Base-by-base conservation (phyloP, 2,113 vertebrate genomes). In the Kryptolebias marmoratus region DNA sequence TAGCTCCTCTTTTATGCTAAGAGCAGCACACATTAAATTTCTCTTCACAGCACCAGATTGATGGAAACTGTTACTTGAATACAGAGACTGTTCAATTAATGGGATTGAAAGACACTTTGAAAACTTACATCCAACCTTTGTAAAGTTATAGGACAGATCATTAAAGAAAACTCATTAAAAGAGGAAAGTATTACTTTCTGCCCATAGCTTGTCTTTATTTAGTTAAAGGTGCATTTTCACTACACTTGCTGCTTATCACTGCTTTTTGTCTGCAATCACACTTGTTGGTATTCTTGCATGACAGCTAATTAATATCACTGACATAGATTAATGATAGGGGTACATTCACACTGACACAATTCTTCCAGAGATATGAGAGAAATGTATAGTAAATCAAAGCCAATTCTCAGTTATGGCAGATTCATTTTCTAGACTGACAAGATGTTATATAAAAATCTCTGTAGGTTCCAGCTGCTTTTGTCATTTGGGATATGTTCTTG, bases 401-500 rank as follows among this genome's bases (percentile, higher is more conserved):
- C 72, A 64, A 10, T 45, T 68, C 62, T 68, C 31, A 47, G 31
- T 63, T 61, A 39, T 65, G 30, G 47, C 9, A 13, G 39, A 14
- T 64, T 80, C 8, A 77, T 75, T 77, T 72, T 49, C 59, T 74
- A 80, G 64, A 80, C 64, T 71, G 71, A 64, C 69, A 45, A 45
- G 32, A 79, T 73, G 57, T 60, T 11, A 27, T 60, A 42, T 71
- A 39, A 45, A 73, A 76, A 59, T 75, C 18, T 67, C 52, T 73
- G 32, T 18, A 55, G 18, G 18, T 15, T 63, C 31, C 47, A 57
- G 39, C 59, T 60, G 31, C 28, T 58, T 61, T 27, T 66, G 50
- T 67, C 66, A 69, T 63, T 62, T 66, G 44, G 53, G 54, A 67
- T 55, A 57, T 49, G 30, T 27, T 78, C 47, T 66, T 66, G 14